These are phyloP conservation scores for Aegotheles bennettii DNA, from an alignment of 2,113 vertebrate species.

Conservation along the genomic window DNA sequence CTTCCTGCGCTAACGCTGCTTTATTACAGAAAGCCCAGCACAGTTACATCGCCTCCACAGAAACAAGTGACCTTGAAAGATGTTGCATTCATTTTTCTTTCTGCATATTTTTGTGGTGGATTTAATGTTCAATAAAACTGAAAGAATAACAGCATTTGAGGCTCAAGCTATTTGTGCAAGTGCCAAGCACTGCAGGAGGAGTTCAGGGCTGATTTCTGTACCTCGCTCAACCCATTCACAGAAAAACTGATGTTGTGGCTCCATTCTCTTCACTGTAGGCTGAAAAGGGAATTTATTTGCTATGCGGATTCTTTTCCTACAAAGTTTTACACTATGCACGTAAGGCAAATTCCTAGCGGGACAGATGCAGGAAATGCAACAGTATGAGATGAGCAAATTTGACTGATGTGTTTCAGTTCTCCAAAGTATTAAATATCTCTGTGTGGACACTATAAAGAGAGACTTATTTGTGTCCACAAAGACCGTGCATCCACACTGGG, in stretches of 20 bases:
- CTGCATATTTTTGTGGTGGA: neutral
- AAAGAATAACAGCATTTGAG: neutral
- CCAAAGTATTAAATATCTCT: neutral
- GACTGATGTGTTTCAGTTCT: neutral
- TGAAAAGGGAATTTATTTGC: neutral
- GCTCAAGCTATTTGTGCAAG: neutral
- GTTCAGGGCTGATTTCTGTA: neutral
- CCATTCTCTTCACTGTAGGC: neutral
- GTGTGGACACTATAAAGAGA: too few relatives aligned
- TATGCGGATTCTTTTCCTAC: neutral
- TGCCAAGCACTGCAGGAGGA: neutral
- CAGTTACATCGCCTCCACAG: neutral
- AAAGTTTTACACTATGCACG: neutral
- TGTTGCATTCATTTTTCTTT: neutral
- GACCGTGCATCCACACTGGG: too few relatives aligned
- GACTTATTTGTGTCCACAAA: too few relatives aligned
- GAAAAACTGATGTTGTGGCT: neutral
- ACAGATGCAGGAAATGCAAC: neutral
- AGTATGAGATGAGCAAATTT: neutral
- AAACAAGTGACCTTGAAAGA: neutral
- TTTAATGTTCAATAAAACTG: conserved; percentile 18
- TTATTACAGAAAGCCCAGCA: neutral
- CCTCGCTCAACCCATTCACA: neutral
- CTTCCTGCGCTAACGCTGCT: neutral
- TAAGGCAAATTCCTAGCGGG: neutral